Base-by-base conservation (phyloP, 1,140 invertebrate genomes). In the Notospermus geniculatus region DNA sequence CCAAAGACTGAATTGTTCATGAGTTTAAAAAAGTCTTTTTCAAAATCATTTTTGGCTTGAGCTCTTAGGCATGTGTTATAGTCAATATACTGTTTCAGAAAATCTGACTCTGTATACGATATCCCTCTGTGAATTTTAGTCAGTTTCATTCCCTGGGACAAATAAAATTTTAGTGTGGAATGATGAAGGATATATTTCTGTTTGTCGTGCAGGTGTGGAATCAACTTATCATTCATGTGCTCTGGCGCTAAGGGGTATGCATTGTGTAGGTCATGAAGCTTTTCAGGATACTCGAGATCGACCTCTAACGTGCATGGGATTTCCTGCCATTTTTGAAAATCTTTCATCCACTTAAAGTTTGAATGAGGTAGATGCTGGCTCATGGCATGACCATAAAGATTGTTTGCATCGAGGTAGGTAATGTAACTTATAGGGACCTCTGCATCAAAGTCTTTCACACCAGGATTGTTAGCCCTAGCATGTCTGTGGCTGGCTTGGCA, bases 201-300 rank as follows among this genome's bases (percentile, higher is more conserved):
- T 29, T 70, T 67, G 13, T 65, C 19, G 2, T 55, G 2, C 13
- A 68, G 41, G 17, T 60, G 65, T 2, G 67, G 70, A n/a, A 71
- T 58, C 41, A 62, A 29, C 62, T 73, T 71, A 13, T 50, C 22
- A 1, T 56, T 43, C 13, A 36, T n/a, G 32, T 39, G 39, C 67
- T 83, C 77, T 11, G 80, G 69, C 61, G 79, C 80, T 64, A 84
- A 80, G 27, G 83, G 84, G 36, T 84, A 82, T 64, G 84, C 79
- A 62, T 76, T 80, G 71, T 86, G 83, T 1, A 23, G 7, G 29
- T 86, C 75, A 74, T 86, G 85, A 11, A 86, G 39, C 19, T 79
- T 1, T 56, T 68, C 9, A 1, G 75, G 72, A 64, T 80, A 80
- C 2, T 67, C 43, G 13, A 82, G 32, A 62, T 76, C 65, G 2